Evolutionary conservation across 1,140 invertebrate species (phyloP).

Genomic region (Drepana arcuata): DNA sequence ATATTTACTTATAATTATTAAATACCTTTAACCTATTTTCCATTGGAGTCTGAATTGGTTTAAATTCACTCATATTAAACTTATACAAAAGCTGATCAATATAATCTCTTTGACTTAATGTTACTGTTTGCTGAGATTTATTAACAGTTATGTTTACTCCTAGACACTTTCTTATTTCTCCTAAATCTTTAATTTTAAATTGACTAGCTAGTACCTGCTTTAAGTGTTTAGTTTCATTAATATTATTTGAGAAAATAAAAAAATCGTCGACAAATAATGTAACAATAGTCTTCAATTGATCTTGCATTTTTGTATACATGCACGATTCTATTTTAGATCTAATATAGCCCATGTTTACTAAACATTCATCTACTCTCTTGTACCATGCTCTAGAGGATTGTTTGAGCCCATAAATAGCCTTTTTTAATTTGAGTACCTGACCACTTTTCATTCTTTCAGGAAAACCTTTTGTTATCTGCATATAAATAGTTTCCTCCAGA

Average conservation of each 20-base stretch:
- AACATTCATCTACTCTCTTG: constrained; percentile 11
- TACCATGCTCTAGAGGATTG: too few species aligned
- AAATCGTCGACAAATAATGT: constrained; percentile 37
- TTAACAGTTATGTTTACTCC: constrained; percentile 9
- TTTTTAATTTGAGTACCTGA: neutral
- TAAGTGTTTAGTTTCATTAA: neutral
- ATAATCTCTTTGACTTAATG: constrained; percentile 7
- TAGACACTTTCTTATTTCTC: constrained; percentile 11
- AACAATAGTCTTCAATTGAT: constrained; percentile 15
- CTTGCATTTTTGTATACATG: constrained; percentile 7
- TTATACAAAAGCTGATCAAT: constrained; percentile 10
- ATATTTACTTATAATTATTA: constrained; percentile 1
- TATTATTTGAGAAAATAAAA: constrained; percentile 22
- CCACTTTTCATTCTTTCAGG: neutral
- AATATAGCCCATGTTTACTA: constrained; percentile 10
- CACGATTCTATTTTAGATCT: constrained; percentile 20
- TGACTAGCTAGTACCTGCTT: constrained; percentile 5
- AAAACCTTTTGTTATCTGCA: neutral
- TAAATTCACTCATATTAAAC: constrained; percentile 14
- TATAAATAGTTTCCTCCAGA: constrained; percentile 29
- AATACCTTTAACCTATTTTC: constrained; percentile 6
- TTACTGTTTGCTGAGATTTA: constrained; percentile 10
- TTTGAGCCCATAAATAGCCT: neutral
- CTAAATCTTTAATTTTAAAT: too few species aligned
- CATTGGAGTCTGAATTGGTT: constrained; percentile 12